Conservation (phyloP, 2,797 vertebrate genomes). For the Sebastes steindachneri region DNA sequence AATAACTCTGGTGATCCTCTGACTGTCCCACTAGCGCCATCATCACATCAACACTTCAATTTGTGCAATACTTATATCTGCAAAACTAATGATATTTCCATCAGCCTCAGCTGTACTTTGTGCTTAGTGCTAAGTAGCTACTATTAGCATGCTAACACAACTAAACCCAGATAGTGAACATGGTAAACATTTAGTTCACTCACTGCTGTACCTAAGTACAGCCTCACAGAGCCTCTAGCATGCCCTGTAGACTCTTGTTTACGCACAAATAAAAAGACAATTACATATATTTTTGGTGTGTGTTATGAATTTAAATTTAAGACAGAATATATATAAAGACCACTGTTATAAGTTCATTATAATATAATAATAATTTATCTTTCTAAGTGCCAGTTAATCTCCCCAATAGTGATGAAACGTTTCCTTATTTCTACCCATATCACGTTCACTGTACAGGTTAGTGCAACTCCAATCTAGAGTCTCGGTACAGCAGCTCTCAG, state of each 20-base stretch:
- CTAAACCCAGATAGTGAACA: not conserved
- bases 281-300: not conserved
- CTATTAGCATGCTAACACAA: not conserved
- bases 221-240: not conserved
- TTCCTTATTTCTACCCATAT: not conserved
- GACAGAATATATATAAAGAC: not conserved
- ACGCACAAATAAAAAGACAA: not conserved
- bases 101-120: not conserved
- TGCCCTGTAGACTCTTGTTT: not conserved
- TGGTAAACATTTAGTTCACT: not conserved
- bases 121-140: not conserved
- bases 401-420: not conserved
- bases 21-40: not conserved
- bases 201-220: not conserved
- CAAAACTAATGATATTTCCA: not conserved
- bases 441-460: conserved; percentile 17
- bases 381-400: not conserved
- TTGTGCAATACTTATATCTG: not conserved
- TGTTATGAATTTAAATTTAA: not conserved
- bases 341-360: not conserved
- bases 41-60: not conserved
- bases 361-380: not conserved
- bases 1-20: not conserved
- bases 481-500: conserved; percentile 21
- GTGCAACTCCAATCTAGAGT: not conserved